phyloP scores from a whole-genome alignment of 2,797 vertebrate genomes.

The Nannoperca obscura region DNA sequence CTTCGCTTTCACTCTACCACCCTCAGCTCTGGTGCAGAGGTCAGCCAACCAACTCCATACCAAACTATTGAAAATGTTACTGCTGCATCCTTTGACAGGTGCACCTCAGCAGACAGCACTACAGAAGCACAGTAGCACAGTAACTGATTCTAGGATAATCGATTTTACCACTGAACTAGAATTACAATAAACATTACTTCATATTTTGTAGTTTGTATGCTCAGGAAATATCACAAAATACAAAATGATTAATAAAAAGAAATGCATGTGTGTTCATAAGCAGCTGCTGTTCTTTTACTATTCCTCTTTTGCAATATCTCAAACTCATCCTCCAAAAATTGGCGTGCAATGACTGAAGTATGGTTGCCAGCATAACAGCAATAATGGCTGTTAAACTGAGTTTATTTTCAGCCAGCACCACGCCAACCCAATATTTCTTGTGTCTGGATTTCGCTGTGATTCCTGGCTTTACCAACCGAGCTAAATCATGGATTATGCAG shows the following conservation, averaged over 20 bases:
- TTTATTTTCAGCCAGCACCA: neutral
- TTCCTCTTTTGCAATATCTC: conserved; percentile 8
- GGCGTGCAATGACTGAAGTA: neutral
- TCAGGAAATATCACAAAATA: neutral
- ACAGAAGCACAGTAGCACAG: neutral
- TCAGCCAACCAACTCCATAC: conserved; percentile 7
- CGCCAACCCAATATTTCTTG: no score
- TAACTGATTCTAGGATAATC: neutral
- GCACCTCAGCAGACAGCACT: neutral
- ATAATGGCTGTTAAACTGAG: neutral
- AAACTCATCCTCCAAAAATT: neutral
- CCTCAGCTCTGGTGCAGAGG: conserved; percentile 7
- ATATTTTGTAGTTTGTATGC: neutral
- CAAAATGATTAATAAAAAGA: neutral
- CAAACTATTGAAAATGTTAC: conserved; percentile 1
- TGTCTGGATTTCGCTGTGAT: neutral
- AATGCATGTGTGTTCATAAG: neutral
- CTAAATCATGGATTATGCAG: neutral
- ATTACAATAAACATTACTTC: neutral
- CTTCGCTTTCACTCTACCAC: conserved; percentile 1
- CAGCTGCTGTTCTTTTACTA: neutral
- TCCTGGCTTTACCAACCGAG: neutral
- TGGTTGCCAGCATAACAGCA: neutral
- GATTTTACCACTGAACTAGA: neutral
- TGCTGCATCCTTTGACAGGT: neutral